phyloP scores from a whole-genome alignment of 2,113 vertebrate genomes.

The Numenius arquata region DNA sequence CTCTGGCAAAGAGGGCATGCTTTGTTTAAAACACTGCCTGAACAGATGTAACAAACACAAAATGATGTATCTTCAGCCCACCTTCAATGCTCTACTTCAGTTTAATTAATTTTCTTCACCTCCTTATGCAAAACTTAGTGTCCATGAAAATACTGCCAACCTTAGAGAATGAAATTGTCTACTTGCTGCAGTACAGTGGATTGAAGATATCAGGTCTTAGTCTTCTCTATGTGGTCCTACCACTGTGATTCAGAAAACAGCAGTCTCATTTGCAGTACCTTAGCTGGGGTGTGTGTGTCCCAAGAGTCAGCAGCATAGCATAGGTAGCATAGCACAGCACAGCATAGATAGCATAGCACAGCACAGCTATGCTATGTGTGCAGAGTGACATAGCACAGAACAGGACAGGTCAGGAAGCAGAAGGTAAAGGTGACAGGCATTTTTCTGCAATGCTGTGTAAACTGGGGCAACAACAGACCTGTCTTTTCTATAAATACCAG shows the following conservation, averaged over 20 bases:
- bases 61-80: neutral
- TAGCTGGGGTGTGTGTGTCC: neutral
- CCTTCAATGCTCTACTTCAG: neutral
- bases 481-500: neutral
- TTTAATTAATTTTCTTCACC: conserved; percentile 35
- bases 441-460: neutral
- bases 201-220: neutral
- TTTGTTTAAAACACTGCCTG: conserved; percentile 2
- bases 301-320: neutral
- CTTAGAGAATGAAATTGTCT: neutral
- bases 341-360: neutral
- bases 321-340: neutral
- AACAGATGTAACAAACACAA: neutral
- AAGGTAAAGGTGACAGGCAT: neutral
- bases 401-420: neutral
- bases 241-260: neutral
- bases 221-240: neutral
- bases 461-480: neutral
- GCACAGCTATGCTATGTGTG: neutral
- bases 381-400: neutral
- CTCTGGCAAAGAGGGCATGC: neutral
- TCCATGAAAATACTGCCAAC: neutral
- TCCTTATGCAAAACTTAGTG: neutral
- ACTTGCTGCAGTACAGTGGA: neutral
- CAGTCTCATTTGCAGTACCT: neutral